phyloP scores from a whole-genome alignment of 1,140 invertebrate species.

The Episyrphus balteatus region DNA sequence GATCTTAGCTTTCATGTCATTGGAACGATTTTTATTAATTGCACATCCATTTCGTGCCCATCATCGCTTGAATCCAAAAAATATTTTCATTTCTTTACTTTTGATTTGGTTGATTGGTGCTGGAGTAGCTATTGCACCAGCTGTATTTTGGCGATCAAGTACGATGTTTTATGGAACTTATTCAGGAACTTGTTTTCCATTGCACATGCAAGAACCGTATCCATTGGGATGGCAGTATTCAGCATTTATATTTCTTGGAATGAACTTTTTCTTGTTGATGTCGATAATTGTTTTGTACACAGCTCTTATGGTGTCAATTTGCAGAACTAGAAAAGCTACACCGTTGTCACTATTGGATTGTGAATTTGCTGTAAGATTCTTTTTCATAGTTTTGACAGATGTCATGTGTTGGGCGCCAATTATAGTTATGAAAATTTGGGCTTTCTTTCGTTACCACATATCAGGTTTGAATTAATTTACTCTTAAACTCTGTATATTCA shows the following conservation, averaged over 20 bases:
- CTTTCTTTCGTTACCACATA: slow-evolving; percentile 44
- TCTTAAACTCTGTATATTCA: slow-evolving; percentile 1
- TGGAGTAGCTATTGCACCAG: slow-evolving; percentile 53
- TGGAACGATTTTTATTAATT: slow-evolving; percentile 63
- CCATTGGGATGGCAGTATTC: slow-evolving; percentile 64
- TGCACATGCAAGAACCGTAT: slow-evolving; percentile 61
- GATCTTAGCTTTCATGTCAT: slow-evolving; percentile 63
- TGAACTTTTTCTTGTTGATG: slow-evolving; percentile 52
- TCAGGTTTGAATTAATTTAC: slow-evolving; percentile 32
- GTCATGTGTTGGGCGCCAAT: slow-evolving; percentile 67
- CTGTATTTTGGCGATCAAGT: slow-evolving; percentile 49
- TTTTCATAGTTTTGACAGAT: slow-evolving; percentile 64
- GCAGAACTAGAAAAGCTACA: slow-evolving; percentile 47
- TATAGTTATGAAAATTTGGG: slow-evolving; percentile 54
- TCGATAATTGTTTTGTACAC: slow-evolving; percentile 52
- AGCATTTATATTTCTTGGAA: slow-evolving; percentile 56
- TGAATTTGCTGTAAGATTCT: slow-evolving; percentile 58
- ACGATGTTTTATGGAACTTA: slow-evolving; percentile 55
- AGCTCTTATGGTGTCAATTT: slow-evolving; percentile 54
- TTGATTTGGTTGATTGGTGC: slow-evolving; percentile 54
- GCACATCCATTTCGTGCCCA: slow-evolving; percentile 52
- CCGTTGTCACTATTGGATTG: slow-evolving; percentile 49
- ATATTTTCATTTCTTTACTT: slow-evolving; percentile 38
- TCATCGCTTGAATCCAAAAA: slow-evolving; percentile 42
- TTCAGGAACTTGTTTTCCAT: slow-evolving; percentile 56